Evolutionary conservation across 2,888 invertebrate genomes (phyloP), one percentile per base, ranked within the genome.

Genomic region (Rhorus exstirpatorius): DNA sequence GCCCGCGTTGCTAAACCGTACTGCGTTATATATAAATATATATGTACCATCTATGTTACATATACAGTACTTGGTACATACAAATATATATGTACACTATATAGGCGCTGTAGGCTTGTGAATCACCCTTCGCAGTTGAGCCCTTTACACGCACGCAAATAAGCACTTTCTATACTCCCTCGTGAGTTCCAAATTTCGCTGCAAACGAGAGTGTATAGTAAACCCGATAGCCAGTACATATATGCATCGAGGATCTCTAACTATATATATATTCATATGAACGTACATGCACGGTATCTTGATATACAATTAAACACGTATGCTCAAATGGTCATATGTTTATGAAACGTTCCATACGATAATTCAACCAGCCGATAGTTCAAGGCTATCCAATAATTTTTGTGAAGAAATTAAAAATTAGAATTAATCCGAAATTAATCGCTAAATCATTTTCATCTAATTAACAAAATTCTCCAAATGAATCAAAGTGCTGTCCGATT

Each of bases 111-210:
- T 46, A 70, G 61, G 87, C 87, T 84, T 85, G 86, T 68, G 72
- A 72, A 84, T 71, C 86, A 87, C 87, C 88, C 87, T 86, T 86
- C 71, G 76, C 63, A 65, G 21, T 65, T 31, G 14, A 53, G 75
- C 79, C 80, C 68, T 75, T 78, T 83, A 63, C 79, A 19, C 74
- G 49, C 78, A 61, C 31, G 76, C 83, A 72, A 78, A 84, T 82
- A 79, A 49, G 60, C 49, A 55, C 78, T 74, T 71, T 58, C 77
- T 78, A 53, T 77, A 76, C 19, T 60, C 67, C 26, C 55, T 51
- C 65, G 55, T 46, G 51, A 68, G 75, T 55, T 41, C 55, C 35
- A 58, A 83, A 83, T 83, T 77, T 83, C 63, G 38, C 75, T 70
- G 10, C 21, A 31, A 58, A 21, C 60, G 67, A 60, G 70, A 77